Percentiles rank a stretch among this genome's conserved stretches.
phyloP scores from a whole-genome alignment of 2,888 invertebrate species.

The Frankliniella intonsa region DNA sequence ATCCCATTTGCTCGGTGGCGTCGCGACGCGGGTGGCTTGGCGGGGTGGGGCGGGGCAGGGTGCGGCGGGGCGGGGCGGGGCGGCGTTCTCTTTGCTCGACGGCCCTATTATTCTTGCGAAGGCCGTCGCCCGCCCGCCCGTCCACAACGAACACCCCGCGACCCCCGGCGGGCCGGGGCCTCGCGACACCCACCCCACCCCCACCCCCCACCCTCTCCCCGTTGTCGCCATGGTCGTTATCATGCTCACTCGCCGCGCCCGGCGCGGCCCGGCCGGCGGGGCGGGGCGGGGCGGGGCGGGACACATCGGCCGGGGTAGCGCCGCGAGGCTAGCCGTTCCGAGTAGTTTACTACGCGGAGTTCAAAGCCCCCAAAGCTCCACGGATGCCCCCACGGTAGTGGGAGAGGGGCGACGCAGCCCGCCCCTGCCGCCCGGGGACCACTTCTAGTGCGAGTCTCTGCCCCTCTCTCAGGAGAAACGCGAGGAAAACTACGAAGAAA shows the following conservation, averaged over 20 bases:
- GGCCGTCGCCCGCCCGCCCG: not conserved
- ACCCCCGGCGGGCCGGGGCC: no score
- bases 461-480: no score
- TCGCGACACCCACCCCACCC: no score
- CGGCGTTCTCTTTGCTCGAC: not conserved
- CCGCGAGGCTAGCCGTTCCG: not conserved
- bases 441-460: no score
- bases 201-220: not conserved
- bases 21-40: not conserved
- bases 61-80: not conserved
- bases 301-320: not conserved
- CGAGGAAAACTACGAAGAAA: no score
- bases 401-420: no score
- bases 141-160: no score
- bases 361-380: not conserved
- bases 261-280: not conserved
- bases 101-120: slow-evolving; percentile 25
- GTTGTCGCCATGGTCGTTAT: not conserved
- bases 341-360: not conserved
- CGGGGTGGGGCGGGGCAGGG: not conserved
- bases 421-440: no score
- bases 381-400: not conserved
- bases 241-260: not conserved
- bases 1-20: not conserved
- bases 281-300: no score